These are phyloP conservation scores for Branchellion lobata DNA, from an alignment of 2,888 invertebrate species.

Conservation along the genomic window DNA sequence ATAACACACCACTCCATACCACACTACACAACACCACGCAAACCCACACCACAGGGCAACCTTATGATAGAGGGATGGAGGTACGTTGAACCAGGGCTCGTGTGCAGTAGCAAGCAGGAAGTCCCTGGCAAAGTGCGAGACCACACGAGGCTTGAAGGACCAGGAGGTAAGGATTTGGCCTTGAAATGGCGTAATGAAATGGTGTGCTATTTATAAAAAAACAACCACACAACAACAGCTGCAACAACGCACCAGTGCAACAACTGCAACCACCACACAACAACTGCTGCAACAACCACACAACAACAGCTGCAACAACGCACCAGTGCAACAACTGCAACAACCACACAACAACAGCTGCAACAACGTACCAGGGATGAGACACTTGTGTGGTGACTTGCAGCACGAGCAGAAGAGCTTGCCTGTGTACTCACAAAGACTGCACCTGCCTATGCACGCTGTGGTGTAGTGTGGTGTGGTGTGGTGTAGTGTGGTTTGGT, in stretches of 20 bases:
- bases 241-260: neutral
- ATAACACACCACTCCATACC: no score
- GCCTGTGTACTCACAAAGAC: constrained; percentile 81
- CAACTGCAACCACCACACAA: no score
- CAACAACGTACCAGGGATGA: constrained; percentile 66
- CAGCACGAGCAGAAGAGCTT: constrained; percentile 84
- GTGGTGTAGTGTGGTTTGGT: neutral
- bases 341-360: no score
- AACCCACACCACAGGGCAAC: constrained; percentile 4
- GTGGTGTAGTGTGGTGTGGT: neutral
- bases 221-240: no score
- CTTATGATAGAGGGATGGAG: constrained; percentile 68
- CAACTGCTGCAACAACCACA: neutral
- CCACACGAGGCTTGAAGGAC: constrained; percentile 72
- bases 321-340: neutral
- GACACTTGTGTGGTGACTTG: constrained; percentile 74
- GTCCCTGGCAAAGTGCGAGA: constrained; percentile 77
- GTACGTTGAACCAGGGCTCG: constrained; percentile 78
- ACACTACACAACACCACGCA: neutral
- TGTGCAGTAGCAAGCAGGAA: constrained; percentile 74
- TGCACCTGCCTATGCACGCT: constrained; percentile 72
- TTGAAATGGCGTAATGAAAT: neutral
- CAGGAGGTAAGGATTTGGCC: constrained; percentile 63
- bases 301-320: neutral
- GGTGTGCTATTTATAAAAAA: neutral